These are phyloP conservation scores for Hanleya hanleyi DNA, from an alignment of 2,888 invertebrate species.

Conservation along the genomic window DNA sequence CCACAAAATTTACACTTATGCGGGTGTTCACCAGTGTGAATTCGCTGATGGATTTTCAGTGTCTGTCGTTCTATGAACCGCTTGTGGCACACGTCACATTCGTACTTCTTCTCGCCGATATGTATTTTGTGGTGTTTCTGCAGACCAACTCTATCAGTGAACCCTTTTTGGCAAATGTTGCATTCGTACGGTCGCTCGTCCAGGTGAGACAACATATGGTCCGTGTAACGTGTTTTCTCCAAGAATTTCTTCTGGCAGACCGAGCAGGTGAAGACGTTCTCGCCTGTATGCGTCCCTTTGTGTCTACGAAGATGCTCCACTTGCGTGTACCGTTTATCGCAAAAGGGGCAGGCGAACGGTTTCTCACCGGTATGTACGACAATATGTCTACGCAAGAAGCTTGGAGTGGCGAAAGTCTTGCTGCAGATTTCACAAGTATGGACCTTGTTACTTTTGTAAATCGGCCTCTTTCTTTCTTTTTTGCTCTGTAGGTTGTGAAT, in stretches of 20 bases:
- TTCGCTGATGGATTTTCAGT: conserved; percentile 4
- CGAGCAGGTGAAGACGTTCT: conserved; percentile 1
- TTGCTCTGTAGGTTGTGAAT: background rate
- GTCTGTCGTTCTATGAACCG: background rate
- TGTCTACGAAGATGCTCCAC: background rate
- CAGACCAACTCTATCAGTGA: background rate
- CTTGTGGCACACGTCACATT: background rate
- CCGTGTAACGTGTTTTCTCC: conserved; percentile 1
- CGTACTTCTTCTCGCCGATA: background rate
- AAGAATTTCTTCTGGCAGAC: conserved; percentile 2
- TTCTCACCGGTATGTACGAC: conserved; percentile 4
- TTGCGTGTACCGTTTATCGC: conserved; percentile 3
- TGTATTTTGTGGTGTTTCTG: conserved; percentile 8
- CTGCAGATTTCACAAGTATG: background rate
- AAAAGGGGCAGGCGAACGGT: background rate
- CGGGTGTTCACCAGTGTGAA: conserved; percentile 15
- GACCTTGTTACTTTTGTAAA: background rate
- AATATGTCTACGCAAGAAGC: background rate
- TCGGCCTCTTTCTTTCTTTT: background rate
- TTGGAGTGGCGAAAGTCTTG: background rate
- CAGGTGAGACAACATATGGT: conserved; percentile 9
- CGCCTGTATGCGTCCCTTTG: conserved; percentile 12
- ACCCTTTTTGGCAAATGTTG: conserved; percentile 3
- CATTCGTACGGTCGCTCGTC: background rate
- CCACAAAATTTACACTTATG: conserved; percentile 13